phyloP scores from a whole-genome alignment of 2,113 vertebrate genomes.

The Sisor rabdophorus region DNA sequence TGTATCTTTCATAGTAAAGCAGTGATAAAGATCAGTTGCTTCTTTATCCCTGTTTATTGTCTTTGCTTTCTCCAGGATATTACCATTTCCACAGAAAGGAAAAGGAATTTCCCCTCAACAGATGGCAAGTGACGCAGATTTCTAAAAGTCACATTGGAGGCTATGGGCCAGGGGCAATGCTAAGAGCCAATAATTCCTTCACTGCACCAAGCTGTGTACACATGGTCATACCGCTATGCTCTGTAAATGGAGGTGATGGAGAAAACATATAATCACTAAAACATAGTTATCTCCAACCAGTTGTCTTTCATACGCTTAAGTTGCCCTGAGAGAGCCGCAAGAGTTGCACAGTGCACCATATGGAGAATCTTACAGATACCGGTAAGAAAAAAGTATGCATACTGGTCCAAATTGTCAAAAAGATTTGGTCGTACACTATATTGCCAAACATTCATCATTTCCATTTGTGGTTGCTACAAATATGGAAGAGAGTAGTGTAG shows the following conservation, averaged over 20 bases:
- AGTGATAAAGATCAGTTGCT: conserved; percentile 9
- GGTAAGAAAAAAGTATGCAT: background rate
- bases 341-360: conserved; percentile 35
- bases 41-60: conserved; percentile 19
- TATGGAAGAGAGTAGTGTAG: too few species aligned
- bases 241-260: conserved; percentile 14
- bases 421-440: background rate
- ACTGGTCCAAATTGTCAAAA: conserved; percentile 2
- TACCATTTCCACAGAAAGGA: conserved; percentile 16
- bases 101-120: conserved; percentile 58
- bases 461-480: too few species aligned
- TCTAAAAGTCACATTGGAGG: conserved; percentile 31
- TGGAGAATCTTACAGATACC: conserved; percentile 14
- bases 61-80: conserved; percentile 6
- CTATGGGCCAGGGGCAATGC: conserved; percentile 28
- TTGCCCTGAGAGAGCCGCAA: conserved; percentile 29
- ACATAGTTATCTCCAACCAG: conserved; percentile 6
- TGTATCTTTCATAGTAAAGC: background rate
- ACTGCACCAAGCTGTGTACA: conserved; percentile 30
- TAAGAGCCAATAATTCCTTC: conserved; percentile 27
- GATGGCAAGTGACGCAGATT: conserved; percentile 49
- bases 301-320: conserved; percentile 37
- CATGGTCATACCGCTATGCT: conserved; percentile 10
- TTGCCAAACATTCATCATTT: too few species aligned
- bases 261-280: conserved; percentile 22